Percentiles rank a stretch among this genome's conserved stretches.
Evolutionary conservation across 2,888 invertebrate species (phyloP).

Genomic region (Nipponacmea schrenckii): DNA sequence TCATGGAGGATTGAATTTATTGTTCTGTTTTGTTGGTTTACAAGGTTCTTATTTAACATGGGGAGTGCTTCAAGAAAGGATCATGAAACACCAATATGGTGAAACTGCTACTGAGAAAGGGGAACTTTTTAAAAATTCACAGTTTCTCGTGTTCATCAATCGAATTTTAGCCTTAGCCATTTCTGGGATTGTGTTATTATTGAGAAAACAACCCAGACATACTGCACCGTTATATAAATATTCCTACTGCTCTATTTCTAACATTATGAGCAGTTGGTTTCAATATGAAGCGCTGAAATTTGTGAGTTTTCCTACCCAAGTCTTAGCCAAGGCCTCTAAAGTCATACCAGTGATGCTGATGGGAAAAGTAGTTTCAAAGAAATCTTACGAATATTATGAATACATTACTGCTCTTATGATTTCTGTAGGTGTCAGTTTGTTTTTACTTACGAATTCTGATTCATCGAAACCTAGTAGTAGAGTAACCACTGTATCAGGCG

Average conservation of each 20-base stretch:
- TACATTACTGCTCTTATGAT: constrained; percentile 90
- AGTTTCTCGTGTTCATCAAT: constrained; percentile 96
- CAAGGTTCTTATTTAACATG: constrained; percentile 92
- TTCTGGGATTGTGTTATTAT: constrained; percentile 47
- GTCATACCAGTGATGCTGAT: constrained; percentile 87
- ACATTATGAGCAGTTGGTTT: constrained; percentile 98
- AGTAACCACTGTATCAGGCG: constrained; percentile 84
- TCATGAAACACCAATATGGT: constrained; percentile 81
- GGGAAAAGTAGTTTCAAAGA: constrained; percentile 90
- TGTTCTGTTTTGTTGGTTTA: constrained; percentile 87
- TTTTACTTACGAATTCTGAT: constrained; percentile 77
- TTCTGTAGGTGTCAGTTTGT: constrained; percentile 91
- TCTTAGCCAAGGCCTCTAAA: constrained; percentile 91
- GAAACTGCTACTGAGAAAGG: constrained; percentile 43
- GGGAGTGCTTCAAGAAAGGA: constrained; percentile 97
- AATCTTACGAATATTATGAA: constrained; percentile 89
- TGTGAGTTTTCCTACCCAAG: constrained; percentile 97
- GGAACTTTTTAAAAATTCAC: constrained; percentile 88
- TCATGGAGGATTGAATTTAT: constrained; percentile 67
- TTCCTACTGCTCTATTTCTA: constrained; percentile 94
- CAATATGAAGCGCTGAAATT: constrained; percentile 99
- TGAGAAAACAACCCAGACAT: constrained; percentile 69
- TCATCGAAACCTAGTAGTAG: constrained; percentile 72
- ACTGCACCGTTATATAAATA: constrained; percentile 93
- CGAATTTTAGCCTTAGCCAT: constrained; percentile 80